Percentiles rank a stretch among this genome's conserved stretches.
phyloP scores from a whole-genome alignment of 2,113 vertebrate species.

The Uropsilus gracilis region DNA sequence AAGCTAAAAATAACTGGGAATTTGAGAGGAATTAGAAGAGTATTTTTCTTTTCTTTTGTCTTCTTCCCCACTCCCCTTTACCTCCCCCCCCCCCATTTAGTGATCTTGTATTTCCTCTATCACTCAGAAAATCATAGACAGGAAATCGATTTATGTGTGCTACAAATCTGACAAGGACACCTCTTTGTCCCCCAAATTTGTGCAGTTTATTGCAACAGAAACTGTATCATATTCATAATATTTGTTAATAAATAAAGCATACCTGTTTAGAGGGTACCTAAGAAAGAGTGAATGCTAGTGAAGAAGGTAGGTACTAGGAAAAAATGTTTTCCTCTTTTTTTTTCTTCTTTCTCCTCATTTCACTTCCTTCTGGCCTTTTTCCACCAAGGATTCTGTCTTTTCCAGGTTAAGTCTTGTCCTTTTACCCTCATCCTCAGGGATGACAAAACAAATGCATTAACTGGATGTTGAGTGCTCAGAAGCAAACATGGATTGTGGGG shows the following conservation, averaged over 20 bases:
- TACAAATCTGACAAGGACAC: not conserved
- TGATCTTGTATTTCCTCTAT: not conserved
- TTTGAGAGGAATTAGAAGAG: not conserved
- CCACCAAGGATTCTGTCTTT: not conserved
- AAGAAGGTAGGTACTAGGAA: not conserved
- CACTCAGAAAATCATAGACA: slow-evolving; percentile 6
- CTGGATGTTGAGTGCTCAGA: not conserved
- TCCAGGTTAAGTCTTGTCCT: not conserved
- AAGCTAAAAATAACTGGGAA: not conserved
- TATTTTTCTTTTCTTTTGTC: not conserved
- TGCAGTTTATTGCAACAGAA: not conserved
- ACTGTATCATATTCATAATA: not conserved
- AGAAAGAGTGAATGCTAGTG: not conserved
- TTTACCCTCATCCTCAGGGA: not conserved
- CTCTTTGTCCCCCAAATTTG: not conserved
- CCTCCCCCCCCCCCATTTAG: not conserved
- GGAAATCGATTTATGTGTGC: not conserved
- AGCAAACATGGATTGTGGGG: not conserved
- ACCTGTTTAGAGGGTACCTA: not conserved
- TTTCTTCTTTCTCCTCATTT: not conserved
- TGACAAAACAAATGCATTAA: not conserved
- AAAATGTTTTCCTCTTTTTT: not conserved
- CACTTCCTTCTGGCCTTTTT: not conserved
- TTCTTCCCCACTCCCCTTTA: not conserved
- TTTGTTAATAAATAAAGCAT: not conserved